phyloP scores from a whole-genome alignment of 2,888 invertebrate genomes.

The Tachystola acroxantha region DNA sequence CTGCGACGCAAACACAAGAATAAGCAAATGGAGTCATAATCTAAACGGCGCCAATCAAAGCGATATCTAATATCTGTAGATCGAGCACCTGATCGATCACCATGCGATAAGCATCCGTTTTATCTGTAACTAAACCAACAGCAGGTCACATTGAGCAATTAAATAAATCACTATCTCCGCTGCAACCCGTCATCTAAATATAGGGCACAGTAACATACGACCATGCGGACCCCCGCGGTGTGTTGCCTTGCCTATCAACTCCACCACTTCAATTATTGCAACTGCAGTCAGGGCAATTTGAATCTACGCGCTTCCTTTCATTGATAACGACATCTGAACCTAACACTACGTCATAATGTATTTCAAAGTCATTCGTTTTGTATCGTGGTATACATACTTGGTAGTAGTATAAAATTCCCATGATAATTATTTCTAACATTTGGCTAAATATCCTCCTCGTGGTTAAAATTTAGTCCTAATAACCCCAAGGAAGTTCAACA shows the following conservation, averaged over 20 bases:
- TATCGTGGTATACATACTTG: not conserved
- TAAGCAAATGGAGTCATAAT: too few relatives aligned
- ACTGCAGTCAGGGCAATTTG: constrained; percentile 53
- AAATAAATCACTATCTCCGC: constrained; percentile 43
- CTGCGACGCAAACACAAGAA: too few relatives aligned
- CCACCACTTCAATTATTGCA: constrained; percentile 54
- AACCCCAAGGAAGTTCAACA: too few relatives aligned
- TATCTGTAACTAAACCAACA: constrained; percentile 3
- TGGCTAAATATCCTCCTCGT: too few relatives aligned
- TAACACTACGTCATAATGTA: not conserved
- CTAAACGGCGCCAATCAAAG: not conserved
- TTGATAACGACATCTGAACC: constrained; percentile 2
- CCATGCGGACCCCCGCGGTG: constrained; percentile 41
- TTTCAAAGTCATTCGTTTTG: not conserved
- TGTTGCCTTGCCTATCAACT: constrained; percentile 37
- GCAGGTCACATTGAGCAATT: constrained; percentile 21
- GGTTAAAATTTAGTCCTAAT: too few relatives aligned
- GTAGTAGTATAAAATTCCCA: too few relatives aligned
- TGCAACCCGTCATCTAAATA: constrained; percentile 46
- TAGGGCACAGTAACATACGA: constrained; percentile 40
- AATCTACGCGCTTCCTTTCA: constrained; percentile 52
- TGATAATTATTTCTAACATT: too few relatives aligned
- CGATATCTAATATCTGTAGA: not conserved
- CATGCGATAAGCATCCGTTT: too few relatives aligned
- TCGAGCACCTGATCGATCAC: not conserved